Evolutionary conservation across 2,888 invertebrate genomes (phyloP).

Genomic region (Perdita meconis): DNA sequence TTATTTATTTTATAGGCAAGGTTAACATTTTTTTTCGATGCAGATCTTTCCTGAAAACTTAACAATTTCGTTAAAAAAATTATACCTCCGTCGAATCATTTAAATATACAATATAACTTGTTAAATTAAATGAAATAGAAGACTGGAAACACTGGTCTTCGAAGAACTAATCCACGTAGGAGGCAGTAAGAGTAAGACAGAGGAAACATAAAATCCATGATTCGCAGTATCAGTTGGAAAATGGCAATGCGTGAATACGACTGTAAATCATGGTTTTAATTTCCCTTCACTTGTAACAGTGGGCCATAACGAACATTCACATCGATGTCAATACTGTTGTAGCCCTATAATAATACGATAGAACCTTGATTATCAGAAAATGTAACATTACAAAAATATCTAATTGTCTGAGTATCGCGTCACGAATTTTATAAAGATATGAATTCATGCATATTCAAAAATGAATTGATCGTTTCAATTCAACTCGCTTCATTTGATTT

Average conservation of each 20-base stretch:
- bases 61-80: neutral
- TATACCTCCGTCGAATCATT: neutral
- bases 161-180: neutral
- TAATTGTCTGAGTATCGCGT: neutral
- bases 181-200: slow-evolving; percentile 8
- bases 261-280: slow-evolving; percentile 32
- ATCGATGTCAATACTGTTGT: slow-evolving; percentile 27
- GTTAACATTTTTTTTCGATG: neutral
- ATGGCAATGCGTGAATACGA: slow-evolving; percentile 28
- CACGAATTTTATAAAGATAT: neutral
- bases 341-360: slow-evolving; percentile 1
- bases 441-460: neutral
- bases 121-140: neutral
- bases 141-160: slow-evolving; percentile 43
- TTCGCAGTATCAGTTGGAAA: slow-evolving; percentile 18
- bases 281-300: slow-evolving; percentile 26
- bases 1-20: neutral
- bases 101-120: neutral
- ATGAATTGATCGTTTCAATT: neutral
- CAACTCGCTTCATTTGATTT: neutral
- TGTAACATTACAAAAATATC: neutral
- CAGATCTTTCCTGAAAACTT: neutral
- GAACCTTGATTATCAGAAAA: slow-evolving; percentile 50
- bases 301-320: too few relatives aligned
- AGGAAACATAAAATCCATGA: slow-evolving; percentile 40